These are phyloP conservation scores for Hartigia nigra DNA, from an alignment of 2,888 invertebrate species.

Conservation along the genomic window DNA sequence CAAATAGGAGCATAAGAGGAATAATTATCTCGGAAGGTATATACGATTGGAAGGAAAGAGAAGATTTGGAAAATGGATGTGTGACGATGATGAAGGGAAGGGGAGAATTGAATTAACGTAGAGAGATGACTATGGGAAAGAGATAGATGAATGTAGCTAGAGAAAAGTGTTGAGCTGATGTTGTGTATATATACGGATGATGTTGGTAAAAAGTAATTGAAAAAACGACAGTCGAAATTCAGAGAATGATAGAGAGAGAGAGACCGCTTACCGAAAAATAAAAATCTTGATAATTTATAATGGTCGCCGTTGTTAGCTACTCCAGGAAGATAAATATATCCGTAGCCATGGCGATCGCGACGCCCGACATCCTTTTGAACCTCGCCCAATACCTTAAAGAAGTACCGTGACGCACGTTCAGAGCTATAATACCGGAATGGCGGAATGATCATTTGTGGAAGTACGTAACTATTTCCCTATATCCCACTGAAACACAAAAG, in stretches of 20 bases:
- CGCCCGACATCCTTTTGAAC: background rate
- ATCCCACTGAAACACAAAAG: slow-evolving; percentile 19
- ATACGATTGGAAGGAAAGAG: slow-evolving; percentile 19
- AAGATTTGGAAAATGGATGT: slow-evolving; percentile 18
- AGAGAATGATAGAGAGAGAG: background rate
- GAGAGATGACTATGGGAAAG: slow-evolving; percentile 12
- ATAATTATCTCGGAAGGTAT: slow-evolving; percentile 27
- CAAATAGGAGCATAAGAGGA: slow-evolving; percentile 20
- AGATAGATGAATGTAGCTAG: background rate
- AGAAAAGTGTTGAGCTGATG: background rate
- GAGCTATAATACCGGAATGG: background rate
- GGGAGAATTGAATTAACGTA: slow-evolving; percentile 7
- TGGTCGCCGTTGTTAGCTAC: background rate
- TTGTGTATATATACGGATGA: background rate
- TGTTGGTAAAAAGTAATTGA: background rate
- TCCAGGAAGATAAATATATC: background rate
- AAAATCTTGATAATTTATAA: slow-evolving; percentile 3
- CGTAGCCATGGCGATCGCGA: background rate
- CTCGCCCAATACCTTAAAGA: background rate
- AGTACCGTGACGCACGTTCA: background rate
- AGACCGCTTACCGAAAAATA: background rate
- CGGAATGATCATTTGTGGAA: background rate
- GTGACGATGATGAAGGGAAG: slow-evolving; percentile 3
- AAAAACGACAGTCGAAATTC: background rate
- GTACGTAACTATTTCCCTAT: background rate